Conservation (phyloP, 2,888 invertebrate species). For the Tigriopus californicus region DNA sequence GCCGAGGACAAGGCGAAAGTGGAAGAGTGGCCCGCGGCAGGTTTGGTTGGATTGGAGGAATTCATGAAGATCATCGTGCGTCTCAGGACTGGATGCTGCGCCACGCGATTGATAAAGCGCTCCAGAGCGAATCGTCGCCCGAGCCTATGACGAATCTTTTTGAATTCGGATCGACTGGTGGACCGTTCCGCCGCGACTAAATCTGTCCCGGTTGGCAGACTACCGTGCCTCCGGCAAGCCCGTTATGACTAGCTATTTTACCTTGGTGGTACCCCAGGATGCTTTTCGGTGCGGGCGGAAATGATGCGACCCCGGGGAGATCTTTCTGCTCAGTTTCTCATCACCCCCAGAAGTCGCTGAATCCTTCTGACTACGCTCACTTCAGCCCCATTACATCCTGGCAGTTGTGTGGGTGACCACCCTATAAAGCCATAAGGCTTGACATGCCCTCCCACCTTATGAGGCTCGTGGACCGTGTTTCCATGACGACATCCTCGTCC, state of each 20-base stretch:
- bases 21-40: constrained; percentile 80
- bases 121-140: constrained; percentile 74
- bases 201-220: background rate
- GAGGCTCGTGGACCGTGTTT: constrained; percentile 69
- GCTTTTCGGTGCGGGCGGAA: constrained; percentile 93
- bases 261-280: constrained; percentile 49
- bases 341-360: constrained; percentile 96
- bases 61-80: constrained; percentile 89
- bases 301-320: constrained; percentile 75
- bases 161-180: background rate
- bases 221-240: background rate
- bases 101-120: constrained; percentile 68
- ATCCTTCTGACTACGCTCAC: constrained; percentile 72
- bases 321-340: constrained; percentile 81
- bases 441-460: constrained; percentile 96
- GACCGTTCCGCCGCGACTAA: background rate
- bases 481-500: constrained; percentile 42
- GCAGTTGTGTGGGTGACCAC: constrained; percentile 80
- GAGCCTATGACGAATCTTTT: constrained; percentile 63
- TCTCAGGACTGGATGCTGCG: constrained; percentile 65
- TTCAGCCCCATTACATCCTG: constrained; percentile 45
- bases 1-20: constrained; percentile 91
- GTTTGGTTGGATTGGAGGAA: constrained; percentile 81
- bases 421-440: constrained; percentile 82
- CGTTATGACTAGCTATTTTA: constrained; percentile 16